A percentile compares a stretch with the other conserved stretches of the same genome.
phyloP scores from a whole-genome alignment of 2,113 vertebrate species.

The Mionectes macconnelli region DNA sequence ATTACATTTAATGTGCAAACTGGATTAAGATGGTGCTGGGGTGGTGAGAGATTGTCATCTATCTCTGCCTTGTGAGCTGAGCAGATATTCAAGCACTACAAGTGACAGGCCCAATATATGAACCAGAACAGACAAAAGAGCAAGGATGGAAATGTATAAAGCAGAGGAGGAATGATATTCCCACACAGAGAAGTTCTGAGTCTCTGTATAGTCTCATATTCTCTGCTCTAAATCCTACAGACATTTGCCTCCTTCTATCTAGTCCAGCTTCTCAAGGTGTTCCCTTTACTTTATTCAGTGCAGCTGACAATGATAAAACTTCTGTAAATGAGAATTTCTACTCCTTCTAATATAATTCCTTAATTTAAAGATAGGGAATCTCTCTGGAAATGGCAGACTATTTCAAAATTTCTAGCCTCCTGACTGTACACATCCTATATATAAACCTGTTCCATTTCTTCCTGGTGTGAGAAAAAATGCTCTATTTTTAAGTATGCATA shows the following conservation, averaged over 20 bases:
- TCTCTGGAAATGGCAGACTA: constrained; percentile 16
- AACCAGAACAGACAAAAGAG: neutral
- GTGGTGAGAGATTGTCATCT: neutral
- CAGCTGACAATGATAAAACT: neutral
- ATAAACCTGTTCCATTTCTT: constrained; percentile 49
- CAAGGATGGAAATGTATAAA: neutral
- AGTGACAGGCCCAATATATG: neutral
- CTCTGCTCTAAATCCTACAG: neutral
- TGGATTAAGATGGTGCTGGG: neutral
- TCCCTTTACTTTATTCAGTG: neutral
- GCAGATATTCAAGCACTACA: neutral
- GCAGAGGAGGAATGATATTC: neutral
- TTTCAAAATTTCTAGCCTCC: constrained; percentile 24
- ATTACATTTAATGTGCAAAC: neutral
- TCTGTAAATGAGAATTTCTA: neutral
- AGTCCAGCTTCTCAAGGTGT: neutral
- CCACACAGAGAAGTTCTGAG: neutral
- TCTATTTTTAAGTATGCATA: constrained; percentile 65
- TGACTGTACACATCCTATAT: constrained; percentile 16
- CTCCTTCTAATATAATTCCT: neutral
- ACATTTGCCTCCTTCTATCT: neutral
- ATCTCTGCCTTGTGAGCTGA: fast-evolving
- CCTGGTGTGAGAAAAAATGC: constrained; percentile 41
- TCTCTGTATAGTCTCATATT: neutral
- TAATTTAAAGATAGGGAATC: constrained; percentile 42